Base-by-base conservation (phyloP, 2,888 invertebrate genomes). In the Tuberolachnus salignus region DNA sequence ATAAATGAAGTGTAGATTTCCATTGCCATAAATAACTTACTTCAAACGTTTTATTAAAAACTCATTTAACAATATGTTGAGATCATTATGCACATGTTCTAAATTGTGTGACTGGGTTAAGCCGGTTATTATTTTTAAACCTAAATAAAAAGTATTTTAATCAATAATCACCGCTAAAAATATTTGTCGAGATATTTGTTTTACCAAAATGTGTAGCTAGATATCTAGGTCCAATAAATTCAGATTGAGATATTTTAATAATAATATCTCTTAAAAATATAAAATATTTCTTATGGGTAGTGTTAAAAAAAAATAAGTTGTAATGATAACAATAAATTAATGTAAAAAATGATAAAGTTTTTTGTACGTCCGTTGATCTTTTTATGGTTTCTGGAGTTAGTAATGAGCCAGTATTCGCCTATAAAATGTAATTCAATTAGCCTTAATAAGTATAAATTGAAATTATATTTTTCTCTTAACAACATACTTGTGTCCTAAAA, bases 121-220 rank as follows among this genome's bases (percentile, higher is more conserved):
- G 34, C 78, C 78, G 69, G 78, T 78, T 9, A 78, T n/a, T 21
- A 78, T 78, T 69, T 78, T 78, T 6, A 78, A 59, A n/a, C 78
- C 78, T 78, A 67, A 78, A 59, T 26, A 67, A 42, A 16, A 19
- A 11, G 11, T 21, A 53, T 13, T 53, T 9, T 21, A 34, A 51
- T 42, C 21, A 51, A 19, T 46, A 21, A 51, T 51, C 14, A 21
- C 34, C 11, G 16, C 1, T 23, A 3, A n/a, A n/a, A 1, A 16
- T 51, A 34, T 42, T 49, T 16, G 0, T 16, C 34, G n/a, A n/a
- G n/a, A n/a, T n/a, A n/a, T 16, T 49, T 67, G 0, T 8, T 21
- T 26, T 75, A 75, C 75, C 75, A 19, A 75, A 67, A 67, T 6
- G 10, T 11, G 66, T 67, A 21, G 66, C 66, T 6, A 75, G 21